phyloP scores from a whole-genome alignment of 2,888 invertebrate species.

The Tipula confusa region DNA sequence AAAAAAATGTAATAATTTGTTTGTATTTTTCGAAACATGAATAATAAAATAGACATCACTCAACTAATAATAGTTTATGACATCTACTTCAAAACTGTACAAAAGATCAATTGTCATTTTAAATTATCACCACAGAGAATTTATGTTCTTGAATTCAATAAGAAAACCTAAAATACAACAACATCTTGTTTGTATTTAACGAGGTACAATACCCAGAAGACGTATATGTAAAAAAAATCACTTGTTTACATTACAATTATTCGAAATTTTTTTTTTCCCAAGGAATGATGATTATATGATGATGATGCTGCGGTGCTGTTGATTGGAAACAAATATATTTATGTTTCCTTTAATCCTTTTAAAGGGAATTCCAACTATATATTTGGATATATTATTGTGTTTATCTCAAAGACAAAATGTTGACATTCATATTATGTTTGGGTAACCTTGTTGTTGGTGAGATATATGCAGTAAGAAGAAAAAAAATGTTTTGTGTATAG shows the following conservation, averaged over 20 bases:
- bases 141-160: background rate
- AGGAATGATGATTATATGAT: background rate
- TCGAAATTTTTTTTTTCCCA: background rate
- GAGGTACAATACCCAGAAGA: background rate
- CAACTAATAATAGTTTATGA: background rate
- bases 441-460: background rate
- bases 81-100: background rate
- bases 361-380: background rate
- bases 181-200: too few species aligned
- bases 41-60: background rate
- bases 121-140: background rate
- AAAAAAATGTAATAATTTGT: background rate
- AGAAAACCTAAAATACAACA: background rate
- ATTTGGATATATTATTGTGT: background rate
- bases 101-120: background rate
- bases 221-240: background rate
- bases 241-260: slow-evolving; percentile 3
- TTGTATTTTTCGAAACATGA: background rate
- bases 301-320: background rate
- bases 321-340: slow-evolving; percentile 3
- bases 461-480: background rate
- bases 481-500: background rate
- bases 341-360: background rate
- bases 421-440: background rate
- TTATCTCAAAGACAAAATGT: background rate